Base-by-base conservation (phyloP, 2,797 vertebrate species). In the Sandelia bainsii region DNA sequence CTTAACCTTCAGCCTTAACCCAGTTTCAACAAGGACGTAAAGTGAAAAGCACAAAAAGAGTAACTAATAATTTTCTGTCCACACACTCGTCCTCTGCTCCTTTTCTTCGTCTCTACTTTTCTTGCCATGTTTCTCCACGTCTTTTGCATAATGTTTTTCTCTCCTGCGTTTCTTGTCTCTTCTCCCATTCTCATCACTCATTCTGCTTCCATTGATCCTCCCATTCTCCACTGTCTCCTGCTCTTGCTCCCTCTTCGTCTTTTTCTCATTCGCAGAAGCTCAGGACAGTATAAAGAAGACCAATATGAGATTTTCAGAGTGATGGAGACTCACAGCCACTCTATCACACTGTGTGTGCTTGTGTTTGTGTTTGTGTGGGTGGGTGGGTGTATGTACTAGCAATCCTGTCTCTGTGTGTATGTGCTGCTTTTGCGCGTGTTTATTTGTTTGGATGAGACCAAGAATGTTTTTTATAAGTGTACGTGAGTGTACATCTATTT, bases 291-390 rank as follows among this genome's bases (percentile, higher is more conserved):
- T 52, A 72, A 62, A 56, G 42, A 65, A 44, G 61, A 75, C 70
- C 77, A 77, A 72, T 85, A 79, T 77, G 67, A 85, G 67, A 80
- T 88, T 72, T 74, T 63, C 70, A 23, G 54, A 45, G 77, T 80
- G 86, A 86, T 82, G 76, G 79, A 80, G 75, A 82, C 63, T 58
- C 59, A 69, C 63, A 69, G 75, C 52, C 65, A 40, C 70, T 87
- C 72, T 42, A 57, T 72, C 82, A 68, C 63, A 9, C 34, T 54
- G 32, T 6, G 0, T 22, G 1, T 69, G n/a, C 12, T 7, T 32
- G 5, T 45, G 52, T 23, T 8, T 23, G 56, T 51, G 19, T 45
- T n/a, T 61, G 34, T 42, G 27, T 65, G n/a, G 22, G 1, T 66
- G 29, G 57, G 71, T 19, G 27, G 1, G 14, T 6, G 5, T 10